Conservation (phyloP, 2,797 vertebrate genomes). For the Pantherophis alleghaniensis region DNA sequence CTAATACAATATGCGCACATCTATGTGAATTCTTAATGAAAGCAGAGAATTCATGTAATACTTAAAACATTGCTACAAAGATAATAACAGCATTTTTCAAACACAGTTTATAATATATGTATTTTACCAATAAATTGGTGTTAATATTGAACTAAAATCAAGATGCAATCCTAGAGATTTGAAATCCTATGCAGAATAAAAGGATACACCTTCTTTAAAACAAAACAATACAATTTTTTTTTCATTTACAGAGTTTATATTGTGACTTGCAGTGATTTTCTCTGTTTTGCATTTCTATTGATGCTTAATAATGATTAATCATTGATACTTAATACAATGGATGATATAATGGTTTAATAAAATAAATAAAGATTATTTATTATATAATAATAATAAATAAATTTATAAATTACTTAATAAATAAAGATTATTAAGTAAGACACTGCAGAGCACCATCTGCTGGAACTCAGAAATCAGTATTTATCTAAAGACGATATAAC, state of each 20-base stretch:
- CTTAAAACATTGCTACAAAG: not conserved
- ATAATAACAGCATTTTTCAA: not conserved
- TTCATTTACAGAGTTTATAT: not conserved
- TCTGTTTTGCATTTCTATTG: not conserved
- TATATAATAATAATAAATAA: no score
- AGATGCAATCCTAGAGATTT: not conserved
- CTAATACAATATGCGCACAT: not conserved
- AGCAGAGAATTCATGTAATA: not conserved
- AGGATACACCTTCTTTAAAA: not conserved
- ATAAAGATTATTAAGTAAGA: not conserved
- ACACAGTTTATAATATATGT: not conserved
- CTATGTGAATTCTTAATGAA: not conserved
- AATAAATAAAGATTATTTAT: not conserved
- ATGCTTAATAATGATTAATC: not conserved
- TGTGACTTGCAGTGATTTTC: not conserved
- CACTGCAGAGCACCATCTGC: slow-evolving; percentile 61
- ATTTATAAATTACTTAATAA: not conserved
- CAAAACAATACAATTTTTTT: not conserved
- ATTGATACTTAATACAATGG: not conserved
- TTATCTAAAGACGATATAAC: not conserved
- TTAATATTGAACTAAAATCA: not conserved
- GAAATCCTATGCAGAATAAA: not conserved
- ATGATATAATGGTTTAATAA: not conserved
- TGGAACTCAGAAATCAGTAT: slow-evolving; percentile 31
- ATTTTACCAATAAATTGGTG: not conserved